Evolutionary conservation across 2,888 invertebrate species (phyloP).

Genomic region (Hydriomena furcata): DNA sequence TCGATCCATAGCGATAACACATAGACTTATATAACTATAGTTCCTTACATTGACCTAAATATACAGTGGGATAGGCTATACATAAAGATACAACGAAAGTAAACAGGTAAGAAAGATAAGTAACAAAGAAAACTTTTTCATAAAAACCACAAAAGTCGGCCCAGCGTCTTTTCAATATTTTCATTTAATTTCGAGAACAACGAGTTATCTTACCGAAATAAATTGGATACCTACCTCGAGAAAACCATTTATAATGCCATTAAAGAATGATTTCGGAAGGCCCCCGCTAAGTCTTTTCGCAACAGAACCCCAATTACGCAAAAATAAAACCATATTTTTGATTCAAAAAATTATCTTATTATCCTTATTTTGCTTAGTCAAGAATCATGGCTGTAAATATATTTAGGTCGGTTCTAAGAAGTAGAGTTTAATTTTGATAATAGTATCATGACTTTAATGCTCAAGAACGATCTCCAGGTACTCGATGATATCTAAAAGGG

Average conservation of each 20-base stretch:
- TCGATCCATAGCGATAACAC: too few relatives aligned
- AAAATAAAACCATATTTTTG: constrained; percentile 49
- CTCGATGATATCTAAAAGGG: too few relatives aligned
- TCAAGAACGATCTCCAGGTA: too few relatives aligned
- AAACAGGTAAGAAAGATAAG: constrained; percentile 15
- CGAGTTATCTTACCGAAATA: constrained; percentile 57
- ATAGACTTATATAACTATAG: too few relatives aligned
- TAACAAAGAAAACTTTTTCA: constrained; percentile 13
- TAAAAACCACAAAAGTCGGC: constrained; percentile 19
- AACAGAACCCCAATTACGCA: constrained; percentile 48
- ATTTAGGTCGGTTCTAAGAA: too few relatives aligned
- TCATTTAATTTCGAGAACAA: constrained; percentile 52
- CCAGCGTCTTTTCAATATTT: constrained; percentile 41
- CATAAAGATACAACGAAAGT: background rate
- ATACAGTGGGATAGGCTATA: background rate
- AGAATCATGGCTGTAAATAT: background rate
- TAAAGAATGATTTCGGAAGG: constrained; percentile 32
- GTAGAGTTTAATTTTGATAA: too few relatives aligned
- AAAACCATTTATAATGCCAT: constrained; percentile 51
- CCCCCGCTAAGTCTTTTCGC: constrained; percentile 47
- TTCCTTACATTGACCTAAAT: too few relatives aligned
- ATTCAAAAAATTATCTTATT: constrained; percentile 35
- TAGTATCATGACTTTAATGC: too few relatives aligned
- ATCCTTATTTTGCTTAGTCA: background rate
- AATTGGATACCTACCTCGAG: constrained; percentile 51